phyloP scores from a whole-genome alignment of 2,797 vertebrate genomes.

The Neosilurus hyrtlii region DNA sequence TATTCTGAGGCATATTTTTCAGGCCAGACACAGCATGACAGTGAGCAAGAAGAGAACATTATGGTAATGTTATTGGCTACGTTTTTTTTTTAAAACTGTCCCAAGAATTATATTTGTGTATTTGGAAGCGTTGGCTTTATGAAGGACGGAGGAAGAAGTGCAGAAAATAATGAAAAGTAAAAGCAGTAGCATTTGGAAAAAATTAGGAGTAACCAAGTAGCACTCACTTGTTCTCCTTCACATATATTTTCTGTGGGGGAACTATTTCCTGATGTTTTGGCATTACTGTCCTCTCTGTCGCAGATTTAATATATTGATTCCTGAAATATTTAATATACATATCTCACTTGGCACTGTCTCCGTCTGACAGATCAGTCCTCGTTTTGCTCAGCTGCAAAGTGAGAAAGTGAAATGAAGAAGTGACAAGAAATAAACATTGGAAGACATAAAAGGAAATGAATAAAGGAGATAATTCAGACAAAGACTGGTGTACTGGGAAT shows the following conservation, averaged over 20 bases:
- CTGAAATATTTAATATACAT: background rate
- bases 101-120: background rate
- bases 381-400: background rate
- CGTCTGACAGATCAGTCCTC: background rate
- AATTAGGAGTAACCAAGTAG: background rate
- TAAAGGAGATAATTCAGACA: background rate
- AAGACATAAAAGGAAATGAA: background rate
- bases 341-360: background rate
- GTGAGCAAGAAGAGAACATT: background rate
- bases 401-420: background rate
- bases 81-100: background rate
- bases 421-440: background rate
- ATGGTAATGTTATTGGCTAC: background rate
- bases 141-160: background rate
- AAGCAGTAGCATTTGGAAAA: background rate
- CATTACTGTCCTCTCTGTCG: background rate
- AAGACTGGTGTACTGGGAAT: background rate
- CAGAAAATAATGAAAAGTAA: background rate
- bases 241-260: background rate
- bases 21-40: background rate
- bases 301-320: background rate
- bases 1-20: conserved; percentile 16
- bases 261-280: background rate
- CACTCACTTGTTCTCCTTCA: background rate
- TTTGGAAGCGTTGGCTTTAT: background rate